Evolutionary conservation across 2,113 vertebrate species (phyloP), one percentile per base, ranked within the genome.

Genomic region (Odontophorus gujanensis): DNA sequence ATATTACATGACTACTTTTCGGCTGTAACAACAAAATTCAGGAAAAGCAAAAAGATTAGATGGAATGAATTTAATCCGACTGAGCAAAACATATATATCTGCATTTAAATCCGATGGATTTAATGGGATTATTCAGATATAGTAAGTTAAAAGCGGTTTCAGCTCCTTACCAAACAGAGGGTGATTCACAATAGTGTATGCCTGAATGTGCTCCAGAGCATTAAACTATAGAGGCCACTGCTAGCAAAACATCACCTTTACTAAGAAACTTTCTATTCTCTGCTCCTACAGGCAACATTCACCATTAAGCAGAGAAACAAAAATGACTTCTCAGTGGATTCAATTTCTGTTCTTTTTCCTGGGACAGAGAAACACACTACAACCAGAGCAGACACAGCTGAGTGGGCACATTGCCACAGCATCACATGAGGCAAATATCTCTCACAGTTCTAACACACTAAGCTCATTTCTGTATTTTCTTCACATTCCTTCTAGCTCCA

Each of bases 351-450:
- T 79, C 11, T 48, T 82, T 75, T 75, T 9, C 20, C 47, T 7
- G 0, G 5, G 20, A 22, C 3, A 65, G 30, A 13, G 36, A 87
- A 81, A 43, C 6, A 6, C 13, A 28, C 24, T 30, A 50, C 4
- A 62, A 30, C 4, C 12, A 32, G 7, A 81, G 30, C 8, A 85
- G 25, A 79, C 59, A 15, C 6, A 83, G 63, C 25, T 8, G 30
- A 53, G 26, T 12, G 20, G 36, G 5, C 47, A 28, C 19, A 13
- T 6, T 66, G 55, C 14, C 42, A 7, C 34, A n/a, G 48, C 1
- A 3, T 21, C 50, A 74, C 0, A 0, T 13, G 17, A 69, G 65
- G 26, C 12, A 55, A 48, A 25, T 20, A 14, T 7, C 1, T 61
- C 57, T 66, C 18, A 4, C 1, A 32, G 24, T 22, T 48, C 16